phyloP scores from a whole-genome alignment of 2,797 vertebrate genomes.

The Urophycis tenuis region DNA sequence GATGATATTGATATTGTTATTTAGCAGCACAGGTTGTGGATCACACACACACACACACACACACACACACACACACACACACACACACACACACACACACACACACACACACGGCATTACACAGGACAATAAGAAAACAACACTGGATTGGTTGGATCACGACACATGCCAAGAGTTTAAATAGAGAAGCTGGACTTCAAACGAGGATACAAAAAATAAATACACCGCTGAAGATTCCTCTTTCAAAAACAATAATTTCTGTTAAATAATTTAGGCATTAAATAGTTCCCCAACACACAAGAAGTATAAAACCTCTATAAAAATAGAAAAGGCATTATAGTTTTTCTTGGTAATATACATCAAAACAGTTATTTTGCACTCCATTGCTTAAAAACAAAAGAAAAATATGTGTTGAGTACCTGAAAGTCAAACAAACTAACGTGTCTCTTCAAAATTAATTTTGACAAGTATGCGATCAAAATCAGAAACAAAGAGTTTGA shows the following conservation, averaged over 20 bases:
- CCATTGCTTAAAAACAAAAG: slow-evolving; percentile 42
- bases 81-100: no score
- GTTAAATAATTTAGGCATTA: slow-evolving; percentile 98
- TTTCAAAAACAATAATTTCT: slow-evolving; percentile 73
- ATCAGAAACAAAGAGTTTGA: slow-evolving; percentile 29
- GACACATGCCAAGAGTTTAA: slow-evolving; percentile 80
- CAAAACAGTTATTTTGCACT: slow-evolving; percentile 55
- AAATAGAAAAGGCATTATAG: slow-evolving; percentile 96
- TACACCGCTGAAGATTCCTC: slow-evolving; percentile 67
- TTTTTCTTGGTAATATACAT: slow-evolving; percentile 85
- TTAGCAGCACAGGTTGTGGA: slow-evolving; percentile 49
- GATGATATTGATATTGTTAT: slow-evolving; percentile 23
- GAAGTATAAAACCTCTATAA: slow-evolving; percentile 99
- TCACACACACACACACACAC: slow-evolving; percentile 34
- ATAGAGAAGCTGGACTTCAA: slow-evolving; percentile 80
- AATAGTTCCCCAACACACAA: slow-evolving; percentile 84
- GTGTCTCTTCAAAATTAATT: slow-evolving; percentile 44
- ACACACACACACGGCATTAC: slow-evolving; percentile 12
- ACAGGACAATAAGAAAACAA: slow-evolving; percentile 40
- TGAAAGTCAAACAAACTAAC: slow-evolving; percentile 73
- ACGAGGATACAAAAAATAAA: slow-evolving; percentile 57
- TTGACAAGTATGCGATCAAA: slow-evolving; percentile 37
- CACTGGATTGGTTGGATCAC: slow-evolving; percentile 57
- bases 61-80: no score
- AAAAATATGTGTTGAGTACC: slow-evolving; percentile 66